Evolutionary conservation across 1,140 invertebrate species (phyloP), one percentile per base, ranked within the genome.

Genomic region (Drosophila navojoa): DNA sequence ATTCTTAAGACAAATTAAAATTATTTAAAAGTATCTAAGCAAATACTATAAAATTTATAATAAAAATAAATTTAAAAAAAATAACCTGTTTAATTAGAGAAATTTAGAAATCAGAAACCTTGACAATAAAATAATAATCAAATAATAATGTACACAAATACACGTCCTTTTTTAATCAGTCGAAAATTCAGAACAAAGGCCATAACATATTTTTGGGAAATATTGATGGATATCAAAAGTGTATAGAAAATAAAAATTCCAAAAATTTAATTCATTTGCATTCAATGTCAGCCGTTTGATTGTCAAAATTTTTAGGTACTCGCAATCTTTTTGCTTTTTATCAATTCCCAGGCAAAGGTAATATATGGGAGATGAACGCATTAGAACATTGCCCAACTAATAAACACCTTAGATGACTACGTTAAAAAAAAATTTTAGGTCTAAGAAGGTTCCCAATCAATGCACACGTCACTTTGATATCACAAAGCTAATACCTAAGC

Each of bases 281-380:
- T 60, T 68, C 11, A 6, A 29, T 72, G 70, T 63, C 29, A 67
- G 13, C 49, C 29, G 64, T 16, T 60, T n/a, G 50, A 54, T 32
- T 63, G 42, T 82, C 79, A 63, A 81, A 81, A 81, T 81, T 81
- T 45, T 52, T 27, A 47, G 57, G 70, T 66, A 32, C n/a, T 38
- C 45, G 25, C 10, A 61, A 7, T 13, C 10, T 11, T 57, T 47
- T 76, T 52, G 19, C 13, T 68, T 49, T 61, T 49, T 22, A 22
- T 45, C 5, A 52, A 59, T 11, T 52, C 16, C 38, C 47, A 27
- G 44, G n/a, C 15, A 53, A 69, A 29, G 55, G 57, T 69, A 68
- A 68, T 66, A 38, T 7, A 49, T 32, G 50, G 38, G 32, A 7
- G 32, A 32, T 9, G 19, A 22, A 22, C 7, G 32, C 6, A 32